A percentile compares a stretch with the other conserved stretches of the same genome.
These are phyloP conservation scores for Rhombomys opimus DNA, from an alignment of 2,113 vertebrate species.

Conservation along the genomic window DNA sequence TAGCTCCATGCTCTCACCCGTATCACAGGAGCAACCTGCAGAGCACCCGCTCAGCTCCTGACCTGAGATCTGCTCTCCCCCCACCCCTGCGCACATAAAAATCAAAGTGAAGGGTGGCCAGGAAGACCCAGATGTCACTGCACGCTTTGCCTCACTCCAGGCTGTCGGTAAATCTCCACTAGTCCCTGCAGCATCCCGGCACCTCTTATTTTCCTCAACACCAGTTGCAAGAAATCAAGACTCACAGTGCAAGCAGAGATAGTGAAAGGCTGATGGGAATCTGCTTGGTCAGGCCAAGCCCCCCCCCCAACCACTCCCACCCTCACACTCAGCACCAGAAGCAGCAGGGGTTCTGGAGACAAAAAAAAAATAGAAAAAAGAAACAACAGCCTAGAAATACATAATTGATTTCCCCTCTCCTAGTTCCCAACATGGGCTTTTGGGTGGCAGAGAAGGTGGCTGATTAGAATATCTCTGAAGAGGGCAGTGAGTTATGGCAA, in stretches of 20 bases:
- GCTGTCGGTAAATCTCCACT: not conserved
- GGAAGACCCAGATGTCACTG: not conserved
- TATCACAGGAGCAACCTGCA: not conserved
- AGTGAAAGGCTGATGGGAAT: not conserved
- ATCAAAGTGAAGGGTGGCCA: not conserved
- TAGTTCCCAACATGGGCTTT: constrained; percentile 72
- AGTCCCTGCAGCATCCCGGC: not conserved
- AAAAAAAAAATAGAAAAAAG: not conserved
- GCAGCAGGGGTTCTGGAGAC: not conserved
- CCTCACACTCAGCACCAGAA: not conserved
- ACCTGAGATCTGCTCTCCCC: not conserved
- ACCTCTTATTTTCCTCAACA: not conserved
- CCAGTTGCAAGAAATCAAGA: constrained; percentile 3
- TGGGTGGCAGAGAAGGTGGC: constrained; percentile 10
- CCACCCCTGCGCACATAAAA: not conserved
- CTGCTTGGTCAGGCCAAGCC: not conserved
- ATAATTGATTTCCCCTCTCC: constrained; percentile 76
- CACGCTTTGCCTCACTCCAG: not conserved
- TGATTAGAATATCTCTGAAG: constrained; percentile 85
- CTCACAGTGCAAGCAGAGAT: rapidly evolving
- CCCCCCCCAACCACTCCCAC: not conserved
- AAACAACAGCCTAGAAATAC: constrained; percentile 29
- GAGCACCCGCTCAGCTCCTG: not conserved
- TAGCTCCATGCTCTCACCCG: not conserved
- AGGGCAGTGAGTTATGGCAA: constrained; percentile 89